phyloP scores from a whole-genome alignment of 2,113 vertebrate species.

The Dicrurus megarhynchus region DNA sequence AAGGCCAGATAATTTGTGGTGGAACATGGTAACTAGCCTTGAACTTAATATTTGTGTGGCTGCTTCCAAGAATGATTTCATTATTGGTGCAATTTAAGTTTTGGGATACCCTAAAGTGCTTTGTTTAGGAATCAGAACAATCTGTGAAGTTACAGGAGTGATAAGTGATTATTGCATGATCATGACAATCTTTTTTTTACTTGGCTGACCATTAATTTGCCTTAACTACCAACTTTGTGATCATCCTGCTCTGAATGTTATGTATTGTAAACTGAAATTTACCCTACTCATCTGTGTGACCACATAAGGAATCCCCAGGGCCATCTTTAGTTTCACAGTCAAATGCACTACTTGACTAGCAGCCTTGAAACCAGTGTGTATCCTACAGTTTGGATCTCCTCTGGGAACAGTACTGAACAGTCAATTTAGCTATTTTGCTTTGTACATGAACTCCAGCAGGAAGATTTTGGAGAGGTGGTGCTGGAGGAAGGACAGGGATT shows the following conservation, averaged over 20 bases:
- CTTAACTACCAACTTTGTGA: neutral
- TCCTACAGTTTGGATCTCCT: slow-evolving; percentile 34
- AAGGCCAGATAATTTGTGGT: neutral
- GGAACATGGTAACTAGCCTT: neutral
- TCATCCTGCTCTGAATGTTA: neutral
- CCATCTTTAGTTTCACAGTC: slow-evolving; percentile 58
- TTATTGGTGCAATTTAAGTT: neutral
- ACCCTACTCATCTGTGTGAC: neutral
- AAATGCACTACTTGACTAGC: slow-evolving; percentile 6
- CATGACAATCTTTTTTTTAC: neutral
- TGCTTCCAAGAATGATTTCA: neutral
- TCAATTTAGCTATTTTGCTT: slow-evolving; percentile 7
- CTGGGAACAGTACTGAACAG: neutral
- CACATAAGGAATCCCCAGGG: slow-evolving; percentile 25
- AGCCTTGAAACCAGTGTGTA: neutral
- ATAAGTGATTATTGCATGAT: neutral
- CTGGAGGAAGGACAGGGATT: neutral
- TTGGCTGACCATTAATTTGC: neutral
- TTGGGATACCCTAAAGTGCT: neutral
- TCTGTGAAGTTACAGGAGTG: neutral
- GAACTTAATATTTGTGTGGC: neutral
- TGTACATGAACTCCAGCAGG: neutral
- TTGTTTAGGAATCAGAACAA: neutral
- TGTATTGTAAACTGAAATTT: neutral
- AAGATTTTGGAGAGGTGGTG: neutral